Evolutionary conservation across 2,113 vertebrate genomes (phyloP), one percentile per base, ranked within the genome.

Genomic region (Caracal caracal): DNA sequence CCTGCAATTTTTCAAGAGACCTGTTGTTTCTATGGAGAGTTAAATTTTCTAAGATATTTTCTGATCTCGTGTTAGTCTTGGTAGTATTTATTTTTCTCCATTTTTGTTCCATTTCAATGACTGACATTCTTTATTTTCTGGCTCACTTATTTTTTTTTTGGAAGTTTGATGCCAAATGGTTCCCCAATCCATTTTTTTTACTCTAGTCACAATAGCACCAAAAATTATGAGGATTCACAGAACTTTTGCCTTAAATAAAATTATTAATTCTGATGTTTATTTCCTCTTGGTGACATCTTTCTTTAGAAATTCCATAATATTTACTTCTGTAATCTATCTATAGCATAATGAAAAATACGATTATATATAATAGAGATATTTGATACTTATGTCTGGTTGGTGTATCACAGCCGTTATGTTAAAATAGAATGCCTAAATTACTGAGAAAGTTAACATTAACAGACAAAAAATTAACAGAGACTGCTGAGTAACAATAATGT

Each of bases 61-160:
- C 93, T 11, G 0, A 91, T 96, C 63, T 93, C 6, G 20, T 93
- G 47, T 97, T 68, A 92, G 49, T 37, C 90, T 95, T 81, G 2
- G 19, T 84, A 43, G 4, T 91, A 92, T 97, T 97, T 97, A 49
- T 94, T 98, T 97, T 96, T 90, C 59, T 79, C 43, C 33, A 13
- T 88, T 63, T 97, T 97, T 96, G 43, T 91, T 78, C 70, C 37
- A 89, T 79, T 96, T 94, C 96, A 97, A 85, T 79, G 78, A 93
- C 37, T 71, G 51, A 49, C 22, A 89, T 96, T 97, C 37, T 81
- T 89, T 53, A 37, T 6, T 90, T 56, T 95, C 37, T 51, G 66
- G 40, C 40, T 51, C 61, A 16, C 28, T 40, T 78, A 24, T 78
- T 86, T 76, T 92, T 80, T 56, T 96, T 97, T 96, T 88, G 87